A percentile compares a stretch with the other conserved stretches of the same genome.
Conservation (phyloP, 2,113 vertebrate species). For the Gobio gobio region DNA sequence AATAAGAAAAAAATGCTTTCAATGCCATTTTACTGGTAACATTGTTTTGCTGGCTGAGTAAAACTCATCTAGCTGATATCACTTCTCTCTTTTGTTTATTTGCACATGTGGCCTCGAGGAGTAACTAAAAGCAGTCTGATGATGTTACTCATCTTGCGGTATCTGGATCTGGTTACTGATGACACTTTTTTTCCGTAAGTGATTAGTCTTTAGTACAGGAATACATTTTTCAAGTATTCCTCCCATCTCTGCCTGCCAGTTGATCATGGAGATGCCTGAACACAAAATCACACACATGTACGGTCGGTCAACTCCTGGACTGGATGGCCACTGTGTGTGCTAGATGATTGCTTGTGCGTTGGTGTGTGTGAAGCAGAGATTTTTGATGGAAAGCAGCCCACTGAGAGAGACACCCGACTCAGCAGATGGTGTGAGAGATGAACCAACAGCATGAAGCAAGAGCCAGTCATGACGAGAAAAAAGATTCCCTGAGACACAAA, state of each 20-base stretch:
- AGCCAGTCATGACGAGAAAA: conserved; percentile 27
- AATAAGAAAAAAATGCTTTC: neutral
- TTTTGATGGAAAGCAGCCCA: conserved; percentile 47
- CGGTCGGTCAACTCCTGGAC: conserved; percentile 63
- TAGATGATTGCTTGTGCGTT: conserved; percentile 70
- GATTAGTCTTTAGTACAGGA: conserved; percentile 1
- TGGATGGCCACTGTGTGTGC: conserved; percentile 65
- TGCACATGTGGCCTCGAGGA: neutral
- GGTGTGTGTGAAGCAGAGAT: conserved; percentile 28
- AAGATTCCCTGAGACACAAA: conserved; percentile 36
- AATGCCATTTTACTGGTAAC: neutral
- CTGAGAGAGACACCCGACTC: conserved; percentile 70
- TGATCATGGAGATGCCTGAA: conserved; percentile 29
- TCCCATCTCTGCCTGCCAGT: neutral
- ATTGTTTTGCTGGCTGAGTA: neutral
- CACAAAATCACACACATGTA: conserved; percentile 23
- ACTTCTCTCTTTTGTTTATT: conserved; percentile 6
- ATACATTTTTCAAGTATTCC: neutral
- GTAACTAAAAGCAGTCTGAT: neutral
- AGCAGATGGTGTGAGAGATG: conserved; percentile 76
- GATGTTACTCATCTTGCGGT: conserved; percentile 1
- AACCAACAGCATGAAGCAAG: conserved; percentile 70
- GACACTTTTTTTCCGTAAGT: neutral
- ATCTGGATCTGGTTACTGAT: neutral
- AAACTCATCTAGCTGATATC: neutral